Conservation (phyloP, 2,113 vertebrate genomes). For the Pseudorhombus dupliciocellatus region DNA sequence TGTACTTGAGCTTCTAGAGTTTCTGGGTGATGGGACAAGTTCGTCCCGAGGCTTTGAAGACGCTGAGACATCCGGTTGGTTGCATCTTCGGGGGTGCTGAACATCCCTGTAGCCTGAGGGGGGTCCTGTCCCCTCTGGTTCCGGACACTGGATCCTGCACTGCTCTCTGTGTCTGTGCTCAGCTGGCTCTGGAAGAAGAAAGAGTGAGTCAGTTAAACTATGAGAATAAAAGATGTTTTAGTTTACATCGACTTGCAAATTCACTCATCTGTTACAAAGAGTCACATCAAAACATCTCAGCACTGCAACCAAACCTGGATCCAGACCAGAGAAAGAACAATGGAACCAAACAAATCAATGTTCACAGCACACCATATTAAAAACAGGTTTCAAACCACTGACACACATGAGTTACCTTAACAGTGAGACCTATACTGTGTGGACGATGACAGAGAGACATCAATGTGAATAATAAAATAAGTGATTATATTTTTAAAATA, state of each 20-base stretch:
- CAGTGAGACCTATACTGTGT: conserved; percentile 26
- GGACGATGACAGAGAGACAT: conserved; percentile 14
- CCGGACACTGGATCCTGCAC: conserved; percentile 52
- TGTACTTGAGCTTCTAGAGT: conserved; percentile 31
- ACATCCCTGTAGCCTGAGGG: not conserved
- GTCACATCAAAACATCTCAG: not conserved
- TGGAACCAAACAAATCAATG: not conserved
- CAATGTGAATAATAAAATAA: conserved; percentile 17
- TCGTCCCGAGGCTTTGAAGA: conserved; percentile 6
- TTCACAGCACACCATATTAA: not conserved
- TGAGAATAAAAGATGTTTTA: not conserved
- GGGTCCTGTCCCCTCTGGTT: not conserved
- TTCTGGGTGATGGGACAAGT: not conserved
- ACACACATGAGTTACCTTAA: conserved; percentile 57
- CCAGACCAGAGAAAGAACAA: not conserved
- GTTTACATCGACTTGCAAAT: not conserved
- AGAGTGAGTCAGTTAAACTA: not conserved
- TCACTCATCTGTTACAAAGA: not conserved
- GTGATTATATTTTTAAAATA: no score
- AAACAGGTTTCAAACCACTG: not conserved
- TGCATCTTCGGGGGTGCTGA: conserved; percentile 11
- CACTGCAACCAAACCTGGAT: conserved; percentile 21
- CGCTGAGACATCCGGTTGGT: conserved; percentile 40
- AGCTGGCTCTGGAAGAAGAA: conserved; percentile 57
- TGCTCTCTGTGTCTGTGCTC: conserved; percentile 79